Evolutionary conservation across 2,113 vertebrate genomes (phyloP).

Genomic region (Haemorhous mexicanus): DNA sequence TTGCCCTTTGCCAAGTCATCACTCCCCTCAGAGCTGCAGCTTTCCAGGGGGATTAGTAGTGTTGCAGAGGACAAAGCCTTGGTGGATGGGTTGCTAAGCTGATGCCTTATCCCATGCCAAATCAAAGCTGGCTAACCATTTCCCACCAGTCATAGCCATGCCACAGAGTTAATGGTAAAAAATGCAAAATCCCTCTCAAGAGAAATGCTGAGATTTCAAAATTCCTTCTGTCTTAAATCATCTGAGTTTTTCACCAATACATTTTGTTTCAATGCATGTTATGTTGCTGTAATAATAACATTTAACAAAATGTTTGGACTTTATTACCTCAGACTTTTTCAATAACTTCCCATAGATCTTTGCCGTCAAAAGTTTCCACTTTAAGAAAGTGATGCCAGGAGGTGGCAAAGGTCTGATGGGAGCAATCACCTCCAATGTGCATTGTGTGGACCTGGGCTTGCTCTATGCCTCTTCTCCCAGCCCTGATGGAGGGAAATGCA

Average conservation of each 20-base stretch:
- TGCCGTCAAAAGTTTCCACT: background rate
- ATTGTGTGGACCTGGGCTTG: background rate
- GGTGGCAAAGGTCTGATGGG: background rate
- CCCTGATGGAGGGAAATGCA: background rate
- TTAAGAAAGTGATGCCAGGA: background rate
- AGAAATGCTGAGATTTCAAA: background rate
- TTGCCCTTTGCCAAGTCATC: background rate
- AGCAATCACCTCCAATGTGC: background rate
- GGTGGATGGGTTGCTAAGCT: background rate
- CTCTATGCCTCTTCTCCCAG: background rate
- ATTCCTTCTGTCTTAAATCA: background rate
- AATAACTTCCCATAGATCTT: background rate
- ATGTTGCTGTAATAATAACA: background rate
- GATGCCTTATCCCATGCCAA: background rate
- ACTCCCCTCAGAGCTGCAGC: background rate
- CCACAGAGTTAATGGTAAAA: background rate
- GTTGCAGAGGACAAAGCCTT: background rate
- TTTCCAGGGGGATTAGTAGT: fast-evolving
- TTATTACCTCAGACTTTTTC: background rate
- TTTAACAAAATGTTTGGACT: background rate
- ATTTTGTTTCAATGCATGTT: background rate
- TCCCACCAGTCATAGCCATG: background rate
- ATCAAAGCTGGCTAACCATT: background rate
- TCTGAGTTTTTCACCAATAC: background rate
- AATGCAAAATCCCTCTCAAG: background rate